Conservation (phyloP, 1,140 invertebrate species). For the Euschistus heros region DNA sequence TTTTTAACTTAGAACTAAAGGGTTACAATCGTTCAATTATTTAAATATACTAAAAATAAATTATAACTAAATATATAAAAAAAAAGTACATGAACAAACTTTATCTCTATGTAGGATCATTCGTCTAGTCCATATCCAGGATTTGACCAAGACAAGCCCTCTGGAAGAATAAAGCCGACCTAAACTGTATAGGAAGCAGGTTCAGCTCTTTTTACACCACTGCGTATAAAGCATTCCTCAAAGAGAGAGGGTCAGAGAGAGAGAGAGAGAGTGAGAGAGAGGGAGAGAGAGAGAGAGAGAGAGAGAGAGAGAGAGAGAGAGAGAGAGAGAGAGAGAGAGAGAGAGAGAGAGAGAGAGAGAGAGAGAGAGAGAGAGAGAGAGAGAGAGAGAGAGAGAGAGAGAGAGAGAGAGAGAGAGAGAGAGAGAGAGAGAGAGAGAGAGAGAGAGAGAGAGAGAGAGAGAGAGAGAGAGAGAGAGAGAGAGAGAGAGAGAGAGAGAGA, state of each 20-base stretch:
- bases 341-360: conserved; percentile 1
- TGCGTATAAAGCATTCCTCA: too few species aligned
- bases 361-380: conserved; percentile 11
- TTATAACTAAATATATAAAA: too few species aligned
- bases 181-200: too few species aligned
- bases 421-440: background rate
- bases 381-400: conserved; percentile 9
- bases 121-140: too few species aligned
- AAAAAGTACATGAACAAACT: too few species aligned
- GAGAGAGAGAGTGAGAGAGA: conserved; percentile 18
- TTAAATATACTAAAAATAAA: too few species aligned
- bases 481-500: conserved; percentile 5
- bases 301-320: conserved; percentile 18
- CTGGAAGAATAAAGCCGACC: too few species aligned
- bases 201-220: too few species aligned
- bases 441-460: conserved; percentile 3
- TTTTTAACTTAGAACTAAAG: too few species aligned
- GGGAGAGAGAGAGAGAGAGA: conserved; percentile 6
- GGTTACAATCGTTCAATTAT: too few species aligned
- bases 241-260: conserved; percentile 5
- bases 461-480: conserved; percentile 14
- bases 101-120: too few species aligned
- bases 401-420: conserved; percentile 16
- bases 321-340: conserved; percentile 5
- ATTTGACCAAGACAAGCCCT: too few species aligned